Conservation (phyloP, 2,113 vertebrate species). For the Varanus komodoensis region DNA sequence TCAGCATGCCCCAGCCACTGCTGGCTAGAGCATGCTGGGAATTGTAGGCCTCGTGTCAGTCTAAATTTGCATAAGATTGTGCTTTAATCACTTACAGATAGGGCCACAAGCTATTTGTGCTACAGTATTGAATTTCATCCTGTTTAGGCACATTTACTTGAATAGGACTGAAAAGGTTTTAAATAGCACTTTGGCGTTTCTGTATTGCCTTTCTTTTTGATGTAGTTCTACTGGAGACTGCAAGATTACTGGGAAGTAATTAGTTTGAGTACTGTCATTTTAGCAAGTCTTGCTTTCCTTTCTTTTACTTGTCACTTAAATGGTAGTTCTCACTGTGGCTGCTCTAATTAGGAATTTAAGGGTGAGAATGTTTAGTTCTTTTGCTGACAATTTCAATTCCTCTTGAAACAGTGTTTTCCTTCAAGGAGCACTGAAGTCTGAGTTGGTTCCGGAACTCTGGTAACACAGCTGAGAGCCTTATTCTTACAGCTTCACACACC, state of each 20-base stretch:
- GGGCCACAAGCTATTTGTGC: background rate
- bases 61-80: too few relatives aligned
- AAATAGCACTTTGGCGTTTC: background rate
- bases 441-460: conserved; percentile 58
- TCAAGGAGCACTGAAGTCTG: conserved; percentile 55
- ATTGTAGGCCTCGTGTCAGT: too few relatives aligned
- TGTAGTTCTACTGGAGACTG: conserved; percentile 27
- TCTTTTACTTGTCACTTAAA: conserved; percentile 52
- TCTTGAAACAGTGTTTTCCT: conserved; percentile 62
- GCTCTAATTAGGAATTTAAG: conserved; percentile 67
- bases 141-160: background rate
- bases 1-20: too few relatives aligned
- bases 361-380: conserved; percentile 66
- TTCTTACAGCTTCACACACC: conserved; percentile 62
- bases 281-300: conserved; percentile 38
- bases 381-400: conserved; percentile 67
- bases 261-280: conserved; percentile 38
- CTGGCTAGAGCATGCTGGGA: too few relatives aligned
- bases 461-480: conserved; percentile 53
- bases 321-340: conserved; percentile 46
- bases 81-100: background rate
- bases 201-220: conserved; percentile 10
- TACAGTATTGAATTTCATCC: conserved; percentile 3
- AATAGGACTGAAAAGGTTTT: background rate
- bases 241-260: conserved; percentile 48